These are phyloP conservation scores for Prionailurus viverrinus DNA, from an alignment of 2,113 vertebrate genomes.

Conservation along the genomic window DNA sequence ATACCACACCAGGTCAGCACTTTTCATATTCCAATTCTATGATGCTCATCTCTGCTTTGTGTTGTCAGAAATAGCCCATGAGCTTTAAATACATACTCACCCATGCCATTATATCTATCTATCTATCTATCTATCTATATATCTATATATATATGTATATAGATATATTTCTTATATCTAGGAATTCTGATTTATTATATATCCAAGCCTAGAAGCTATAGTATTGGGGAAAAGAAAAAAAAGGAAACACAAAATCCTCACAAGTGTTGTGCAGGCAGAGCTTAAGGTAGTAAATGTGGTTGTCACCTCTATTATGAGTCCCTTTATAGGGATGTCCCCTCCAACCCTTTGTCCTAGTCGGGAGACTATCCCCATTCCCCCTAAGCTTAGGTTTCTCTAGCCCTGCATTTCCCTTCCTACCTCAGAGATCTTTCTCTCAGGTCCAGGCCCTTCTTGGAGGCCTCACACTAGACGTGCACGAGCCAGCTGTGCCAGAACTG, in stretches of 20 bases:
- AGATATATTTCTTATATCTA: neutral
- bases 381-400: neutral
- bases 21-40: neutral
- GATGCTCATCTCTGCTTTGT: neutral
- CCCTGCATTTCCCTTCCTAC: neutral
- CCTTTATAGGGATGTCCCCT: neutral
- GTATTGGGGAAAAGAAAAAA: neutral
- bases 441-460: neutral
- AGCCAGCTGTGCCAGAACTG: neutral
- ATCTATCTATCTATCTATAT: neutral
- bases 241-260: neutral
- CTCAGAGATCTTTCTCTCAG: neutral
- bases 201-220: neutral
- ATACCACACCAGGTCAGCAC: neutral
- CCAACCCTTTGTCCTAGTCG: neutral
- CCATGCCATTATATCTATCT: neutral
- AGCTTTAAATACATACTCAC: neutral
- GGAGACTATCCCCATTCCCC: neutral
- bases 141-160: neutral
- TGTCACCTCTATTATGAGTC: neutral
- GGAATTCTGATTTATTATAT: neutral
- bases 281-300: neutral
- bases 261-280: neutral
- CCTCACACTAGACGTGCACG: neutral
- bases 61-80: neutral